Conservation (phyloP, 2,888 invertebrate genomes). For the Oligia fasciuncula region DNA sequence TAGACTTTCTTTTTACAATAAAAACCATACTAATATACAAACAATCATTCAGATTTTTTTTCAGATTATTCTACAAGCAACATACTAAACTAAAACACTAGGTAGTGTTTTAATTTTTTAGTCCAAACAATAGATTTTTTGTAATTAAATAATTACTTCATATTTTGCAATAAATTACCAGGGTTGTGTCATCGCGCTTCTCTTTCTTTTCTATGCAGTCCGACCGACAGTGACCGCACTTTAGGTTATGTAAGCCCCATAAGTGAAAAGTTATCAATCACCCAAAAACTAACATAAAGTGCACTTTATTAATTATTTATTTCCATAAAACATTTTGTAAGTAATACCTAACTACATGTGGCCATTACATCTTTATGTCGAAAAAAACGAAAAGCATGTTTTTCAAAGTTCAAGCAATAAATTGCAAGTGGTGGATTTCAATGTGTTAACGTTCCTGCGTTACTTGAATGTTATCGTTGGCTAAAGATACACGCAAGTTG, state of each 20-base stretch:
- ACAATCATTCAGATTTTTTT: no score
- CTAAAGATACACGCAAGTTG: constrained; percentile 56
- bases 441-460: constrained; percentile 44
- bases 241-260: not conserved
- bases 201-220: no score
- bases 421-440: constrained; percentile 33
- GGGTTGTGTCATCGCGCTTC: no score
- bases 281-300: not conserved
- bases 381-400: constrained; percentile 12
- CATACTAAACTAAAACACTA: no score
- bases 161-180: no score
- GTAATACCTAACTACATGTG: not conserved
- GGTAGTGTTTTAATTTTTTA: no score
- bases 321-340: constrained; percentile 1
- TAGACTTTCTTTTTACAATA: no score
- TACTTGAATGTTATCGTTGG: constrained; percentile 58
- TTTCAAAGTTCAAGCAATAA: constrained; percentile 24
- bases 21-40: no score
- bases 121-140: no score
- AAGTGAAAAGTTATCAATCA: not conserved
- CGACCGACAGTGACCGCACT: no score
- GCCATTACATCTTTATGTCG: not conserved
- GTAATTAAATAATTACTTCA: no score
- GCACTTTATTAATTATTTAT: not conserved
- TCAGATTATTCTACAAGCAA: no score